A percentile compares a stretch with the other conserved stretches of the same genome.
Conservation (phyloP, 37 sponge, comb jelly and placozoan genomes). For the Petrosia ficiformis region DNA sequence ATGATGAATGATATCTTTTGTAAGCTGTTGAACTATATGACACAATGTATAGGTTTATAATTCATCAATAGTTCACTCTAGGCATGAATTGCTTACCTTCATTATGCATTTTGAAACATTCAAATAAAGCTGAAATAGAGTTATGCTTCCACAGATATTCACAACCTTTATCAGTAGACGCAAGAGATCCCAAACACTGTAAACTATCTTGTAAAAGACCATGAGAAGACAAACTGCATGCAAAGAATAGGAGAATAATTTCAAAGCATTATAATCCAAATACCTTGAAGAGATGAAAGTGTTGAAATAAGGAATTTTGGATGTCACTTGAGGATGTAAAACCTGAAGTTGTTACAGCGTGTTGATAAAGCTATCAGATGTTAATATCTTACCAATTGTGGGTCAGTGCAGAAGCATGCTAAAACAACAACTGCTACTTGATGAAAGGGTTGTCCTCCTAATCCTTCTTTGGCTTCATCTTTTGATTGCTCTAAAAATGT, state of each 20-base stretch:
- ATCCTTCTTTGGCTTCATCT: not conserved
- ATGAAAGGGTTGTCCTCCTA: too few relatives aligned
- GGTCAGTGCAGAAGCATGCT: slow-evolving; percentile 80
- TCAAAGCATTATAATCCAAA: not conserved
- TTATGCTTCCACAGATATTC: slow-evolving; percentile 27
- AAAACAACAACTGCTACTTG: slow-evolving; percentile 69
- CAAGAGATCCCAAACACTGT: slow-evolving; percentile 45
- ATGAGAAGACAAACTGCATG: not conserved
- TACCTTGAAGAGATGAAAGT: slow-evolving; percentile 38
- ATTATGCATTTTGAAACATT: too few relatives aligned
- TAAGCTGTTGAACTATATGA: too few relatives aligned
- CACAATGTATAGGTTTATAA: too few relatives aligned
- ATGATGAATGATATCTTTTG: not conserved
- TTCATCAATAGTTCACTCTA: too few relatives aligned
- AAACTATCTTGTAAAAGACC: slow-evolving; percentile 36
- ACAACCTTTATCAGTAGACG: slow-evolving; percentile 7
- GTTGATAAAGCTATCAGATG: not conserved
- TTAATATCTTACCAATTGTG: slow-evolving; percentile 40
- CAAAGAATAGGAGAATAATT: not conserved
- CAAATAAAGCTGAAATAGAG: slow-evolving; percentile 21
- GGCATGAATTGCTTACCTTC: too few relatives aligned
- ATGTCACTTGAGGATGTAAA: slow-evolving; percentile 58
- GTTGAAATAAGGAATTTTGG: slow-evolving; percentile 67
- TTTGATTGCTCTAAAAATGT: not conserved
- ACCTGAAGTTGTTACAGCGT: slow-evolving; percentile 12